Evolutionary conservation across 2,888 invertebrate species (phyloP).

Genomic region (Tenthredo mesomela): DNA sequence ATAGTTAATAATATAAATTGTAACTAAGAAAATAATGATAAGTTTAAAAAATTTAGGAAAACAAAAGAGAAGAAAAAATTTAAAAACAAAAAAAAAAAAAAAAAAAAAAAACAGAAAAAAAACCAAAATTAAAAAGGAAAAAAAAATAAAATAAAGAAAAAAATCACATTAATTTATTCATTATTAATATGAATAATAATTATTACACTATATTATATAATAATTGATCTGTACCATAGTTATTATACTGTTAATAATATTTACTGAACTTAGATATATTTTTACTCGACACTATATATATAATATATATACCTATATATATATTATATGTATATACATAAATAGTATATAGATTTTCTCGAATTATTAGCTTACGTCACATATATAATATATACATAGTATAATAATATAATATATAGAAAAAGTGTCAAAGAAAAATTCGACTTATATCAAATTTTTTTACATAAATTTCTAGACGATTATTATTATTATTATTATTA

Average conservation of each 20-base stretch:
- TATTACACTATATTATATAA: conserved; percentile 10
- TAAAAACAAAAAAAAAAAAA: background rate
- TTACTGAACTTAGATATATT: conserved; percentile 29
- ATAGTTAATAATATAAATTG: conserved; percentile 22
- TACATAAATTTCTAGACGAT: background rate
- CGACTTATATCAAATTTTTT: background rate
- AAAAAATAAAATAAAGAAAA: background rate
- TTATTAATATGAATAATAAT: background rate
- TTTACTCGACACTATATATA: conserved; percentile 26
- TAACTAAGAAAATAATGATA: background rate
- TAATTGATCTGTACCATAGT: conserved; percentile 47
- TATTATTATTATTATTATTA: background rate
- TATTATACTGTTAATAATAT: conserved; percentile 49
- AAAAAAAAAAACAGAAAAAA: background rate
- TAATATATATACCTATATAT: conserved; percentile 32
- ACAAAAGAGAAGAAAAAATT: background rate
- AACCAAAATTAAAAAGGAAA: background rate
- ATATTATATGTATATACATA: no score
- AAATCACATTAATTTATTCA: background rate
- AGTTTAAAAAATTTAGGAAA: background rate
- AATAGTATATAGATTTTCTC: background rate
- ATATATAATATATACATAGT: conserved; percentile 44
- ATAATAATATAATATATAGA: background rate
- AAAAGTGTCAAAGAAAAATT: background rate
- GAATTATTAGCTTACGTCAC: conserved; percentile 4